Percentiles rank a stretch among this genome's conserved stretches.
phyloP scores from a whole-genome alignment of 2,113 vertebrate genomes.

The Nyctereutes procyonoides region DNA sequence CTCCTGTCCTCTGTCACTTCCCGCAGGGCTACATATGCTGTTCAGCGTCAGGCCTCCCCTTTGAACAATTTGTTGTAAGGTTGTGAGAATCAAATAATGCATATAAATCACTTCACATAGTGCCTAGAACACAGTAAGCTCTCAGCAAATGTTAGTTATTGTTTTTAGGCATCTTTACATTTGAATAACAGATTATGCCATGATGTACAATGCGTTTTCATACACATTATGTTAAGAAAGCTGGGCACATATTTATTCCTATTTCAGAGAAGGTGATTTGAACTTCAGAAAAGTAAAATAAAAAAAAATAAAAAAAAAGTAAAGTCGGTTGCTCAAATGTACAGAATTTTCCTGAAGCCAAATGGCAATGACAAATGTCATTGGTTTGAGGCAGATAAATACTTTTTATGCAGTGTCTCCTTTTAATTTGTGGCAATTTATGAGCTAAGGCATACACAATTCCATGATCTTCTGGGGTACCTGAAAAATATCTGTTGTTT shows the following conservation, averaged over 20 bases:
- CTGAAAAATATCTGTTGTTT: background rate
- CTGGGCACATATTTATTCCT: background rate
- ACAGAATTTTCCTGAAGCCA: background rate
- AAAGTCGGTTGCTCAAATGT: slow-evolving; percentile 4
- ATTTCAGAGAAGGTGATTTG: slow-evolving; percentile 11
- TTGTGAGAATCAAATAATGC: background rate
- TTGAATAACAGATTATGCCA: background rate
- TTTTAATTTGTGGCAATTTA: background rate
- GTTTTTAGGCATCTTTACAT: slow-evolving; percentile 32
- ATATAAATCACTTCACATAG: background rate
- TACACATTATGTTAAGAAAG: background rate
- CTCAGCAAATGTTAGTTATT: background rate
- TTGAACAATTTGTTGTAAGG: background rate
- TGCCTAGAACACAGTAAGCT: background rate
- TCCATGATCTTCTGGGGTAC: background rate
- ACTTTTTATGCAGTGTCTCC: background rate
- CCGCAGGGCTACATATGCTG: background rate
- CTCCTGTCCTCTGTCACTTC: background rate
- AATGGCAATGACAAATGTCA: background rate
- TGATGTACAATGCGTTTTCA: background rate
- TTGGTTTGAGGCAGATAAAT: background rate
- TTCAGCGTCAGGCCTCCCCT: background rate
- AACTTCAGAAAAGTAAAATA: slow-evolving; percentile 13
- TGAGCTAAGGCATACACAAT: background rate
- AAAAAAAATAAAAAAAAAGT: background rate